These are phyloP conservation scores for Acromyrmex charruanus DNA, from an alignment of 1,140 invertebrate genomes.

Conservation along the genomic window DNA sequence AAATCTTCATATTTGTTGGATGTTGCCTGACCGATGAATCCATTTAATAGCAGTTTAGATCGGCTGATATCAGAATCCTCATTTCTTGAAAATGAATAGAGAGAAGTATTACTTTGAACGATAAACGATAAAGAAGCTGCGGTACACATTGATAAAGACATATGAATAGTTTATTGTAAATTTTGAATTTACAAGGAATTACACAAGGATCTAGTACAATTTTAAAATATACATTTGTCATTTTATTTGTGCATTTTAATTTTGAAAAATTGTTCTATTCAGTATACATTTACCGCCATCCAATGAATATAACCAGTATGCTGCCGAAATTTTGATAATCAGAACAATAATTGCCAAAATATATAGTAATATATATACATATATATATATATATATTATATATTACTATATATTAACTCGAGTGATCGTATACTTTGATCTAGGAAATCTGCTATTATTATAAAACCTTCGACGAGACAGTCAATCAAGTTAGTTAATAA, in stretches of 20 bases:
- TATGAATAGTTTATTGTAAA: conserved; percentile 55
- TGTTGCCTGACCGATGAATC: conserved; percentile 68
- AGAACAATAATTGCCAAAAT: conserved; percentile 17
- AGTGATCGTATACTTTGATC: not conserved
- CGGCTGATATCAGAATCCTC: conserved; percentile 76
- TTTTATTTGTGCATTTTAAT: not conserved
- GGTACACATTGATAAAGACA: not conserved
- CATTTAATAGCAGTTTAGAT: conserved; percentile 76
- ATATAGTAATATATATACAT: too few relatives aligned
- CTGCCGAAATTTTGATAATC: conserved; percentile 31
- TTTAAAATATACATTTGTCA: not conserved
- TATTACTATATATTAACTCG: not conserved
- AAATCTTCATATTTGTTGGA: conserved; percentile 77
- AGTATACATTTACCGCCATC: conserved; percentile 35
- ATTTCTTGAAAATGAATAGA: conserved; percentile 77
- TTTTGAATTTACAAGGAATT: conserved; percentile 47
- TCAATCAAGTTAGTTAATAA: not conserved
- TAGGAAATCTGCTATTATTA: not conserved
- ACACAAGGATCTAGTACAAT: conserved; percentile 6
- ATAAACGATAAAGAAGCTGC: not conserved
- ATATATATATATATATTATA: not conserved
- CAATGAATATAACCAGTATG: not conserved
- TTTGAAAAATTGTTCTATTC: conserved; percentile 38
- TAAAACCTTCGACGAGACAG: not conserved
- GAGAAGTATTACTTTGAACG: conserved; percentile 30